A percentile compares a stretch with the other conserved stretches of the same genome.
Evolutionary conservation across 2,888 invertebrate species (phyloP).

Genomic region (Limenitis camilla): DNA sequence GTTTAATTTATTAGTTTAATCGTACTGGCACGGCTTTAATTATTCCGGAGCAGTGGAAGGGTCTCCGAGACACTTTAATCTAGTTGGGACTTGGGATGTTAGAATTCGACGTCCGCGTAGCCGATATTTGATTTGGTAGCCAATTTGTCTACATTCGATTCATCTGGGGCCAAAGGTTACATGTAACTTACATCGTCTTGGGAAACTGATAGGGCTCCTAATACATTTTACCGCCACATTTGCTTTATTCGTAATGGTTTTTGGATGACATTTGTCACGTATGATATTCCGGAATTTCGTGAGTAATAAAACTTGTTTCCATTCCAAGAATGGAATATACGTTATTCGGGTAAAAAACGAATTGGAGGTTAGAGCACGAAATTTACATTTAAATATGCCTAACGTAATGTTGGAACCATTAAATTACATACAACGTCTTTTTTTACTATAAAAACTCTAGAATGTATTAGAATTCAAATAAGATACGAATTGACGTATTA

Average conservation of each 20-base stretch:
- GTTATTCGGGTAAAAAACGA: background rate
- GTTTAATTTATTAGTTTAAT: constrained; percentile 73
- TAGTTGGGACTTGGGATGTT: constrained; percentile 14
- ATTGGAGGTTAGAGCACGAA: background rate
- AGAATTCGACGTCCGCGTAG: constrained; percentile 11
- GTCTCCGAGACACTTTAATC: constrained; percentile 18
- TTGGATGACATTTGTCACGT: background rate
- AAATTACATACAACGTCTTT: too few relatives aligned
- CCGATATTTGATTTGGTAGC: constrained; percentile 23
- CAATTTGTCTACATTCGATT: constrained; percentile 15
- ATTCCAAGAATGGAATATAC: background rate
- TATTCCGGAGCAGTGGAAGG: constrained; percentile 35
- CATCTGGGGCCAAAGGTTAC: constrained; percentile 5
- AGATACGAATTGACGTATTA: too few relatives aligned
- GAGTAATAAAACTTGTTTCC: background rate
- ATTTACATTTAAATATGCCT: background rate
- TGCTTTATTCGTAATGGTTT: background rate
- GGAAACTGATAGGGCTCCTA: background rate
- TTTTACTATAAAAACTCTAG: too few relatives aligned
- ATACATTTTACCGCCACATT: constrained; percentile 4
- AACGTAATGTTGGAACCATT: too few relatives aligned
- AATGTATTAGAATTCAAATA: too few relatives aligned
- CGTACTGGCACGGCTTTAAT: constrained; percentile 63
- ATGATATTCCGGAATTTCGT: background rate
- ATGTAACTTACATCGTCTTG: constrained; percentile 3